Conservation (phyloP, 2,113 vertebrate species). For the Ceyx melanurus region DNA sequence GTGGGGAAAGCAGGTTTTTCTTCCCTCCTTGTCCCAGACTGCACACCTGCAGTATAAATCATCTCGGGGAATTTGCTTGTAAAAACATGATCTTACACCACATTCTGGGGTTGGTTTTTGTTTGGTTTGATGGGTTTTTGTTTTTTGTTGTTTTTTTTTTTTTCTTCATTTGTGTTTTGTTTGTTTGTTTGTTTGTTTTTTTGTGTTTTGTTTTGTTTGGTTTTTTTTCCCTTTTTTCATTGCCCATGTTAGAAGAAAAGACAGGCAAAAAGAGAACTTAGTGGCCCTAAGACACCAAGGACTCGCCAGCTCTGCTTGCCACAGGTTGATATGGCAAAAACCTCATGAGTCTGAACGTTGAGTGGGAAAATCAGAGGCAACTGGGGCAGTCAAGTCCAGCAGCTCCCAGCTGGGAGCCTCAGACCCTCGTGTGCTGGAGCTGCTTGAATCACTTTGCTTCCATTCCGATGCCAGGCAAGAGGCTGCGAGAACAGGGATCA, state of each 20-base stretch:
- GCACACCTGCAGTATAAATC: conserved; percentile 69
- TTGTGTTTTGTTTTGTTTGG: neutral
- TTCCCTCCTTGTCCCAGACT: neutral
- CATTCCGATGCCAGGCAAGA: neutral
- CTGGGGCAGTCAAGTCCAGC: accelerated
- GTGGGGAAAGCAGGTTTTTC: conserved; percentile 33
- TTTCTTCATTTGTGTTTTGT: neutral
- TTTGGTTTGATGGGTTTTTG: too few species aligned
- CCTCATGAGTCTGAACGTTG: neutral
- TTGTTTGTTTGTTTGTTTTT: neutral
- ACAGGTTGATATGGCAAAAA: neutral
- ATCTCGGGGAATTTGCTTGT: conserved; percentile 26
- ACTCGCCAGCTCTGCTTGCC: neutral
- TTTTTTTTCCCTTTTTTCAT: neutral
- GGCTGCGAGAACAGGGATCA: neutral
- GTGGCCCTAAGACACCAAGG: neutral
- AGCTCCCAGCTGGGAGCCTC: neutral
- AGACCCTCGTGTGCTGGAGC: neutral
- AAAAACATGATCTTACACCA: conserved; percentile 52
- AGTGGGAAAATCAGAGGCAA: neutral
- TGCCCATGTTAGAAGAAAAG: neutral
- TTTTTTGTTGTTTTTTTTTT: neutral
- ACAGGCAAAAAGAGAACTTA: neutral
- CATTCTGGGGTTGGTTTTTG: neutral
- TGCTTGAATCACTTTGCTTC: neutral